Conservation (phyloP, 2,113 vertebrate species). For the Syrrhaptes paradoxus region DNA sequence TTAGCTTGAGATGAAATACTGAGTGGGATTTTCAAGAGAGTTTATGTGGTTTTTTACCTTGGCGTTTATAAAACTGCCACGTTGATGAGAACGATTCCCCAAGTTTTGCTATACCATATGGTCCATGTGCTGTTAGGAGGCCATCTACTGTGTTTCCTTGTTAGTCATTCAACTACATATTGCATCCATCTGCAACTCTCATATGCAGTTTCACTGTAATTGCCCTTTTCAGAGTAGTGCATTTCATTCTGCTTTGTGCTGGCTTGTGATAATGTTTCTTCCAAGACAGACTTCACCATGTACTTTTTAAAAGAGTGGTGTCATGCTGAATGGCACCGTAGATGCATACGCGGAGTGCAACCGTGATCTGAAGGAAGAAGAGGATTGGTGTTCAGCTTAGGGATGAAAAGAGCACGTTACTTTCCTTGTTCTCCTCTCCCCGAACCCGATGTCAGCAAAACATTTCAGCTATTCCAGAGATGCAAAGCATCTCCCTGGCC, state of each 20-base stretch:
- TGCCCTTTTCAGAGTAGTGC: slow-evolving; percentile 50
- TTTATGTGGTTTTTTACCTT: slow-evolving; percentile 40
- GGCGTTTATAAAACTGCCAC: slow-evolving; percentile 45
- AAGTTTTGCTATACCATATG: slow-evolving; percentile 53
- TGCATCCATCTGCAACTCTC: slow-evolving; percentile 62
- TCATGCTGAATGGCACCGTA: background rate
- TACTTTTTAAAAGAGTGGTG: background rate
- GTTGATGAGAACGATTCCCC: slow-evolving; percentile 39
- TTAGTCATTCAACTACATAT: slow-evolving; percentile 67
- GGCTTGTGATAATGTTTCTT: background rate
- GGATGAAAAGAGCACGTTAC: background rate
- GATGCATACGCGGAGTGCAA: fast-evolving
- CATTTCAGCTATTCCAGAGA: background rate
- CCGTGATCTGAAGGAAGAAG: background rate
- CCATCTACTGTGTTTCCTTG: slow-evolving; percentile 61
- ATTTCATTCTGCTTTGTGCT: slow-evolving; percentile 26
- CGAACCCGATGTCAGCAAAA: background rate
- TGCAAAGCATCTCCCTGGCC: background rate
- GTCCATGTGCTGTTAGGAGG: slow-evolving; percentile 50
- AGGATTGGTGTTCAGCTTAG: background rate
- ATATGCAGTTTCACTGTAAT: slow-evolving; percentile 45
- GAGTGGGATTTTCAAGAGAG: slow-evolving; percentile 17
- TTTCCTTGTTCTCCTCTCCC: background rate
- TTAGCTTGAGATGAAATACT: slow-evolving; percentile 2
- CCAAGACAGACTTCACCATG: background rate